phyloP scores from a whole-genome alignment of 2,113 vertebrate genomes.

The Hippocampus comes region DNA sequence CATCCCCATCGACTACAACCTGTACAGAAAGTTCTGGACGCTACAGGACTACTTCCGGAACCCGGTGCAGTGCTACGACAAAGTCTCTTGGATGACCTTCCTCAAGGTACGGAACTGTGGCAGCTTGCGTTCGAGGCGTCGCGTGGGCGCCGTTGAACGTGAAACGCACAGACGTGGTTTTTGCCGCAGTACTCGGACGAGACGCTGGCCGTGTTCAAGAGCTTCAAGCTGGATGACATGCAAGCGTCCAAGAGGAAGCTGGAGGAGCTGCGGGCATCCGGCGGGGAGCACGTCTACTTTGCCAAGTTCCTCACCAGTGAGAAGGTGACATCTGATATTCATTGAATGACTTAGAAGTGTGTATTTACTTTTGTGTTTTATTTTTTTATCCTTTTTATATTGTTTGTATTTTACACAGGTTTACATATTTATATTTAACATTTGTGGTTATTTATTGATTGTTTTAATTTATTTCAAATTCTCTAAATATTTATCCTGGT shows the following conservation, averaged over 20 bases:
- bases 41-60: slow-evolving; percentile 98
- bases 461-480: too few species aligned
- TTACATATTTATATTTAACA: too few species aligned
- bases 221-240: slow-evolving; percentile 95
- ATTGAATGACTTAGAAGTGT: background rate
- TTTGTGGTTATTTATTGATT: too few species aligned
- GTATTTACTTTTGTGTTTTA: background rate
- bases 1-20: slow-evolving; percentile 97
- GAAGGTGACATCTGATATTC: slow-evolving; percentile 75
- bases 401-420: too few species aligned
- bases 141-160: too few species aligned
- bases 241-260: slow-evolving; percentile 93
- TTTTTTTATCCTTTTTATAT: background rate
- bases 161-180: background rate
- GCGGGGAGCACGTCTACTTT: slow-evolving; percentile 94
- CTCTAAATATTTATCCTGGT: too few species aligned
- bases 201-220: slow-evolving; percentile 95
- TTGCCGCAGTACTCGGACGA: slow-evolving; percentile 87
- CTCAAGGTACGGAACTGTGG: slow-evolving; percentile 80
- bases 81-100: slow-evolving; percentile 95
- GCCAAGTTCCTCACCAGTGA: slow-evolving; percentile 98
- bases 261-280: slow-evolving; percentile 85
- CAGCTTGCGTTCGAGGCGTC: background rate
- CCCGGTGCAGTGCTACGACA: slow-evolving; percentile 95
- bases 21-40: slow-evolving; percentile 99